Percentiles rank a stretch among this genome's conserved stretches.
Evolutionary conservation across 2,888 invertebrate species (phyloP).

Genomic region (Dilophus febrilis): DNA sequence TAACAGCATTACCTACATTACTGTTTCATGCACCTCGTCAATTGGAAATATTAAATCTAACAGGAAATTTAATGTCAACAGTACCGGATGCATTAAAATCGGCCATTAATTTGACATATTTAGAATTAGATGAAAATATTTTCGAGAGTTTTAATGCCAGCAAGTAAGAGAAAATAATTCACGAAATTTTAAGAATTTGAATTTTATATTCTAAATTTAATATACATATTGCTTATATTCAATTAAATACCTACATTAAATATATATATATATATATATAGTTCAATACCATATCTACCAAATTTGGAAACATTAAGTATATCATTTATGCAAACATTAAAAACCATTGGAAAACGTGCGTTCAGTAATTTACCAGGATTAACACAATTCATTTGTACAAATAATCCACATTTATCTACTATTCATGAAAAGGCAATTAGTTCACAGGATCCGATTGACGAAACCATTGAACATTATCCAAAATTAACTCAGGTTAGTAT

Average conservation of each 20-base stretch:
- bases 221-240: too few species aligned
- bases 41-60: slow-evolving; percentile 46
- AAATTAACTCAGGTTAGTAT: too few species aligned
- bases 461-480: slow-evolving; percentile 35
- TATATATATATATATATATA: too few species aligned
- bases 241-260: too few species aligned
- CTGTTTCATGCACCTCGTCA: slow-evolving; percentile 49
- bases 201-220: too few species aligned
- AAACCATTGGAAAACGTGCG: slow-evolving; percentile 35
- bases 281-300: slow-evolving; percentile 44
- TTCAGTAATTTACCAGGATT: slow-evolving; percentile 33
- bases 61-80: slow-evolving; percentile 41
- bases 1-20: slow-evolving; percentile 42
- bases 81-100: slow-evolving; percentile 44
- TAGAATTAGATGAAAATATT: slow-evolving; percentile 55
- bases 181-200: too few species aligned
- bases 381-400: slow-evolving; percentile 39
- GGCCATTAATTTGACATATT: slow-evolving; percentile 38
- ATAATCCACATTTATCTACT: slow-evolving; percentile 40
- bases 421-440: slow-evolving; percentile 46
- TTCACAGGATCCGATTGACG: slow-evolving; percentile 30
- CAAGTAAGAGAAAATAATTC: slow-evolving; percentile 26
- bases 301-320: slow-evolving; percentile 48
- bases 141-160: slow-evolving; percentile 36
- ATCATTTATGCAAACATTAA: slow-evolving; percentile 45